Evolutionary conservation across 2,797 vertebrate genomes (phyloP), one percentile per base, ranked within the genome.

Genomic region (Australoheros facetus): DNA sequence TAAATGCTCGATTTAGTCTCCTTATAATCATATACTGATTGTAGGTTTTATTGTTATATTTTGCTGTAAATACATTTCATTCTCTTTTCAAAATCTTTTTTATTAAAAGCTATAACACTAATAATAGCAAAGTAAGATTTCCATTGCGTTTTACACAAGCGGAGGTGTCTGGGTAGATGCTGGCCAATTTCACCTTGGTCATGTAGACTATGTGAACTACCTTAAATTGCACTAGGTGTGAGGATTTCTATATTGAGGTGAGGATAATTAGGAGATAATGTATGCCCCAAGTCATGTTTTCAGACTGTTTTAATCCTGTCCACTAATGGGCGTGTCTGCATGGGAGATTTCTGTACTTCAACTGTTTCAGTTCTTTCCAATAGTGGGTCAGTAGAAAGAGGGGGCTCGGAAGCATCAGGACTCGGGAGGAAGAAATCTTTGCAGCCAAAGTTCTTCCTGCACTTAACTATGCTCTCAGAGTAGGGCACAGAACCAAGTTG

Each of bases 1-100:
- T 79, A 79, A 86, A 87, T 54, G 64, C 76, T 60, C 71, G 72
- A 75, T 82, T 86, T 86, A 73, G 75, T 83, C 79, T 66, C 58
- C 73, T 80, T 54, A 30, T 30, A 30, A 4, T 26, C 26, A 80
- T 64, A 34, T 70, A 62, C 45, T 81, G 66, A 87, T 88, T 88
- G 7, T 16, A 51, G 17, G 45, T 51, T 23, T 48, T 48, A 17
- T 17, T 48, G 45, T 48, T 48, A 7, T 6, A 48, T 16, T 48
- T 48, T 3, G 5, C 5, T 48, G 45, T 48, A 48, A 17, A 5
- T n/a, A 8, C 17, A 23, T 55, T 23, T 51, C 7, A 53, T 51
- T 48, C 4, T n/a, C 19, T 48, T 48, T 48, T 51, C 6, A 17
- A 48, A 48, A 19, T 51, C 6, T 7, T 51, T 51, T 51, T 7